A percentile compares a stretch with the other conserved stretches of the same genome.
Evolutionary conservation across 2,113 vertebrate species (phyloP).

Genomic region (Oxygymnocypris stewartii): DNA sequence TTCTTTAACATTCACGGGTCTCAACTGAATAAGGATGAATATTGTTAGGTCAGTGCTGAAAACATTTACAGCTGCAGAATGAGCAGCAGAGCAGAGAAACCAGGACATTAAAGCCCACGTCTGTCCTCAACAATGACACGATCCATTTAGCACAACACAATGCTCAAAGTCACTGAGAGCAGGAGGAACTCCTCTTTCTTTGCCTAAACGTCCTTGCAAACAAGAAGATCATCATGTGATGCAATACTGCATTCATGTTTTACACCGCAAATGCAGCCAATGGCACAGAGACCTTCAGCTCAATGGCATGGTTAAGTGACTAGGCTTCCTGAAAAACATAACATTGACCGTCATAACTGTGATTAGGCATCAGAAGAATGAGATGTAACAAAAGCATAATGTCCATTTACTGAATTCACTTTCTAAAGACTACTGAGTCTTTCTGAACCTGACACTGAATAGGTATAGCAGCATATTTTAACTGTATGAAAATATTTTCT

Average conservation of each 20-base stretch:
- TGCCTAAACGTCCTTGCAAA: background rate
- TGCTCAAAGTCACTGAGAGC: background rate
- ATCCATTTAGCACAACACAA: constrained; percentile 35
- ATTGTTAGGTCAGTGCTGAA: background rate
- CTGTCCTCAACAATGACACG: constrained; percentile 20
- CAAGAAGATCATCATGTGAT: background rate
- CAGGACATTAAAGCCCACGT: background rate
- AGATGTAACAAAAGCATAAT: background rate
- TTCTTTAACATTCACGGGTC: background rate
- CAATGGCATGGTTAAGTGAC: background rate
- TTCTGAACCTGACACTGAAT: background rate
- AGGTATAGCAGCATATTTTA: background rate
- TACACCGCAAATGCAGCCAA: background rate
- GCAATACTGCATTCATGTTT: background rate
- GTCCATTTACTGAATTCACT: background rate
- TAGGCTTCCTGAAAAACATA: background rate
- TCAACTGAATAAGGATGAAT: background rate
- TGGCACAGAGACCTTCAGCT: background rate
- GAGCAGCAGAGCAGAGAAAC: background rate
- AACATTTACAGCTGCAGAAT: background rate
- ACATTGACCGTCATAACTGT: background rate
- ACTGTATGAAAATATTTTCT: too few species aligned
- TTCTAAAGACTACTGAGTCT: background rate
- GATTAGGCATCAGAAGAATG: background rate
- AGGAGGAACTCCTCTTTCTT: background rate